Percentiles rank a stretch among this genome's conserved stretches.
These are phyloP conservation scores for Capreolus pygargus DNA, from an alignment of 2,113 vertebrate genomes.

Conservation along the genomic window DNA sequence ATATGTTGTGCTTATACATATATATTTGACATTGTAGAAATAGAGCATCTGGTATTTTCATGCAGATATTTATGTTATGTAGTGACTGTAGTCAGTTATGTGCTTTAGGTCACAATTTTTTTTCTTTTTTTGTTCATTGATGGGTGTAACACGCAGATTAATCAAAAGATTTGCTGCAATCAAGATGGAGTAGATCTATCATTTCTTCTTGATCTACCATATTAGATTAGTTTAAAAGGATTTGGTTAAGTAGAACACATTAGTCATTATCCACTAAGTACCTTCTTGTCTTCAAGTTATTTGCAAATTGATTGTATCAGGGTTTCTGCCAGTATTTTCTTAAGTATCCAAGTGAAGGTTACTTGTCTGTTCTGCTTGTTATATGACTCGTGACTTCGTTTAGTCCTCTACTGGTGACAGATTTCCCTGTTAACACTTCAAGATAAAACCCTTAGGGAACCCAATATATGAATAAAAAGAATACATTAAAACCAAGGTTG, in stretches of 20 bases:
- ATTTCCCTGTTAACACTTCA: slow-evolving; percentile 49
- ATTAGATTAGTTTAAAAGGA: slow-evolving; percentile 45
- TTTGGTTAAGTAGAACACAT: slow-evolving; percentile 33
- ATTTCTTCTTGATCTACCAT: slow-evolving; percentile 36
- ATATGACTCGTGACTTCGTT: slow-evolving; percentile 36
- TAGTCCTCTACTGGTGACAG: slow-evolving; percentile 40
- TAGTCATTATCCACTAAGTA: slow-evolving; percentile 57
- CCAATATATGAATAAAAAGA: background rate
- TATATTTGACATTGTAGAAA: background rate
- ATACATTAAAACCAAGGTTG: slow-evolving; percentile 18
- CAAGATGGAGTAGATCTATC: background rate
- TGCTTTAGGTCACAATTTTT: background rate
- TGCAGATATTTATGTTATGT: background rate
- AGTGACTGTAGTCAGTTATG: background rate
- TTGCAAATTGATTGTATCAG: slow-evolving; percentile 58
- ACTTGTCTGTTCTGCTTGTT: slow-evolving; percentile 32
- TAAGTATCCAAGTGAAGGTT: slow-evolving; percentile 28
- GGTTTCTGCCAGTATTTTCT: slow-evolving; percentile 46
- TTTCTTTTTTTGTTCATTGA: background rate
- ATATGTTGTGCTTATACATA: background rate
- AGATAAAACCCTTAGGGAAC: slow-evolving; percentile 43
- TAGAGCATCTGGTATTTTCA: background rate
- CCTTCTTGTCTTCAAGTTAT: slow-evolving; percentile 35
- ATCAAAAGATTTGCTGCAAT: slow-evolving; percentile 28
- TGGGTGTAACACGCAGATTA: background rate